Base-by-base conservation (phyloP, 2,888 invertebrate genomes). In the Azorinus chamasolen region DNA sequence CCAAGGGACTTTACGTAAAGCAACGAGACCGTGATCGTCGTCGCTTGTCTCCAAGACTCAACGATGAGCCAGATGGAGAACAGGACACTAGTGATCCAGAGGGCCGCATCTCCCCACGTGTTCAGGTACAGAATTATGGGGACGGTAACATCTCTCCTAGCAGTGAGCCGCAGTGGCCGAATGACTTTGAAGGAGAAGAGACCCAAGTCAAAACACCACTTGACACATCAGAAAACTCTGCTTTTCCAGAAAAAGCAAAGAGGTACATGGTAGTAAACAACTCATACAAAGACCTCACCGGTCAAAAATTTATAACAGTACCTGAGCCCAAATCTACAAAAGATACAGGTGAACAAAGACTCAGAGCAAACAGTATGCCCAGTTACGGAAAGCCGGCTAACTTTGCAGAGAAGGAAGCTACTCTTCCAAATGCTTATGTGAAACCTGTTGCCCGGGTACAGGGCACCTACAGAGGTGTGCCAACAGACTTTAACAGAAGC, bases 251-350 rank as follows among this genome's bases (percentile, higher is more conserved):
- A 8, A 63, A 74, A 53, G 81, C 81, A 37, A 64, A 77, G 27
- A 62, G 72, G 32, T 81, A 81, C 25, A 64, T 81, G 65, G 81
- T 81, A 12, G 63, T 50, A 2, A 65, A 46, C 14, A 62, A 71
- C 14, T 71, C 80, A 22, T 55, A 70, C 25, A 74, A 74, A 41
- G 81, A 75, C 27, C 66, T 81, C 8, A 74, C 68, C 12, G 51
- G 78, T 14, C 72, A 79, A 18, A 83, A 83, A 57, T 81, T 68
- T 48, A 86, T 86, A 18, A 83, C 86, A 27, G 86, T 86, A 1
- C 86, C 86, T 12, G 74, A 76, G 5, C 46, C 65, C 6, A 72
- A 79, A 24, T 37, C 55, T 25, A 41, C n/a, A 12, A 10, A 6
- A 45, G 46, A 45, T 12, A 18, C 59, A 27, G n/a, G 43, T 32